These are phyloP conservation scores for Phortica variegata DNA, from an alignment of 1,140 invertebrate genomes.

Conservation along the genomic window DNA sequence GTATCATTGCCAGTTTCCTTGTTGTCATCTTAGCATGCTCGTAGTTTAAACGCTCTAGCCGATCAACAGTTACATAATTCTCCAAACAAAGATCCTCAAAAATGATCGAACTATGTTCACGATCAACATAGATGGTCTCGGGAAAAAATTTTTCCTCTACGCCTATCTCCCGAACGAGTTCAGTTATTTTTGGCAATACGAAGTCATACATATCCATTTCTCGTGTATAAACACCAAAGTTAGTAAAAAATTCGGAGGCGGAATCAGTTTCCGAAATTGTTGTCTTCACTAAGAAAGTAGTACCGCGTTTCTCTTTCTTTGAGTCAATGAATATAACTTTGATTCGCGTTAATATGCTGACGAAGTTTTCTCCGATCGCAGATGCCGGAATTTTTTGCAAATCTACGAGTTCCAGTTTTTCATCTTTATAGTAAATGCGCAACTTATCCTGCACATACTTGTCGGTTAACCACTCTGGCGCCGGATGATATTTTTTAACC, in stretches of 20 bases:
- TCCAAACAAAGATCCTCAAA: constrained; percentile 42
- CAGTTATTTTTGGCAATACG: too few relatives aligned
- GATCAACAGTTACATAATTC: constrained; percentile 59
- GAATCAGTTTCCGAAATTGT: too few relatives aligned
- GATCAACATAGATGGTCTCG: too few relatives aligned
- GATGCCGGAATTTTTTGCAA: constrained; percentile 1
- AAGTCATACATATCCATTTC: too few relatives aligned
- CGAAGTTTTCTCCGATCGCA: constrained; percentile 20
- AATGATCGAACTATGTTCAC: too few relatives aligned
- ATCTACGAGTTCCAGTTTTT: not conserved
- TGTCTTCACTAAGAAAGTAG: too few relatives aligned
- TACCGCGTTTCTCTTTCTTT: too few relatives aligned
- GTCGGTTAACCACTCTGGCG: constrained; percentile 3
- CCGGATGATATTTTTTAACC: not conserved
- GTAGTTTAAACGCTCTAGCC: constrained; percentile 59
- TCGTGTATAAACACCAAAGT: too few relatives aligned
- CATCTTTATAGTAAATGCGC: constrained; percentile 4
- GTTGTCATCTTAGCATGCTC: constrained; percentile 58
- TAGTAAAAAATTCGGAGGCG: too few relatives aligned
- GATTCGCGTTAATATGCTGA: constrained; percentile 15
- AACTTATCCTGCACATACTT: constrained; percentile 10
- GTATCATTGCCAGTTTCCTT: constrained; percentile 61
- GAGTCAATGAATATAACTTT: constrained; percentile 4
- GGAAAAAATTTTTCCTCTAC: too few relatives aligned
- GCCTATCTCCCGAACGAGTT: too few relatives aligned